phyloP scores from a whole-genome alignment of 2,113 vertebrate genomes.

The Hystrix brachyura region DNA sequence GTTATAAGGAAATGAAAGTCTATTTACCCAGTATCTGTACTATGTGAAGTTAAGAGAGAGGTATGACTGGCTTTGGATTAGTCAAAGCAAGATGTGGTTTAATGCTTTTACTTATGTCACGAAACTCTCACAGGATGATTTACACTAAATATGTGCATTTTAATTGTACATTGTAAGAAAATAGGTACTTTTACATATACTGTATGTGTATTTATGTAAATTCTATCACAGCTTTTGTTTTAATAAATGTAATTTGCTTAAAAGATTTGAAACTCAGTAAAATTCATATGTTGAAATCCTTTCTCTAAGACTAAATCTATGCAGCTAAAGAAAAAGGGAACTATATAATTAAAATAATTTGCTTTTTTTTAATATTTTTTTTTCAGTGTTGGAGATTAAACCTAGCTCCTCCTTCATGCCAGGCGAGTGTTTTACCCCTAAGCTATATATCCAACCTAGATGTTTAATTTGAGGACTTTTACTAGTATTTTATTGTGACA shows the following conservation, averaged over 20 bases:
- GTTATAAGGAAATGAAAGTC: not conserved
- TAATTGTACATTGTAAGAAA: not conserved
- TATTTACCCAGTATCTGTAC: not conserved
- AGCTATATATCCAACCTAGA: not conserved
- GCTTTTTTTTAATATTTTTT: not conserved
- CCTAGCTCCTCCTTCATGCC: not conserved
- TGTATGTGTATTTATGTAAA: not conserved
- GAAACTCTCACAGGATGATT: not conserved
- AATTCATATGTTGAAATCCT: not conserved
- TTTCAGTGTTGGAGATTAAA: not conserved
- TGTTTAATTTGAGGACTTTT: not conserved
- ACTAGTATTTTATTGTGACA: not conserved
- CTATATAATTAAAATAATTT: not conserved
- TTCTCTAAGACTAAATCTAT: not conserved
- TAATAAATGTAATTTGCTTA: not conserved
- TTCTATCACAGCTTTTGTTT: not conserved
- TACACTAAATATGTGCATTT: not conserved
- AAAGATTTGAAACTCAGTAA: not conserved
- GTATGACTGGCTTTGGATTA: not conserved
- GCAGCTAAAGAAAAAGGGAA: not conserved
- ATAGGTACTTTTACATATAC: not conserved
- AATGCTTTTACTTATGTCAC: not conserved
- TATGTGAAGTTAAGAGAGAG: not conserved
- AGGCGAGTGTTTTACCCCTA: not conserved
- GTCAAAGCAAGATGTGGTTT: not conserved